phyloP scores from a whole-genome alignment of 2,113 vertebrate species.

The Antechinus stuartii region DNA sequence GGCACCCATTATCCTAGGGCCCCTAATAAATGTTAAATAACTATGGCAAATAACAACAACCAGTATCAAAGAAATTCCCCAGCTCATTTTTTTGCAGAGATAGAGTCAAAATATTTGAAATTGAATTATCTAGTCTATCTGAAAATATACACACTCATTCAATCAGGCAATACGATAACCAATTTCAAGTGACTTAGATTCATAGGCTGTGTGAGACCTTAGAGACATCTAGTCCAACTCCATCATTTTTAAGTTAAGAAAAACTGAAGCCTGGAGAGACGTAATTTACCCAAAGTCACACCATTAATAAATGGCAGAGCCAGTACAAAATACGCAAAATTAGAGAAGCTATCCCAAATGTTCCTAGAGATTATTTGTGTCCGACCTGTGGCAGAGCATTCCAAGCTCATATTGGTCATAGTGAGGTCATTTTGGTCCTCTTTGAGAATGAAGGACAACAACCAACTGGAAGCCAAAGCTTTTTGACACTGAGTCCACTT shows the following conservation, averaged over 20 bases:
- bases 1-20: background rate
- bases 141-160: background rate
- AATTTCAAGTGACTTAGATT: background rate
- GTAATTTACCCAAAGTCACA: background rate
- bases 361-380: too few species aligned
- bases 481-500: background rate
- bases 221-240: background rate
- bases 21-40: background rate
- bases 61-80: background rate
- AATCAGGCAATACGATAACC: background rate
- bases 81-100: background rate
- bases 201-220: background rate
- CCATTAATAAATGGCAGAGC: background rate
- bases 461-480: background rate
- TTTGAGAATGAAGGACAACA: too few species aligned
- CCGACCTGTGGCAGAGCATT: too few species aligned
- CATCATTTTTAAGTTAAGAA: background rate
- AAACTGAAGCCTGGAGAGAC: background rate
- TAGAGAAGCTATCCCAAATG: too few species aligned
- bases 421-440: too few species aligned
- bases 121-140: background rate
- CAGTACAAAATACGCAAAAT: background rate
- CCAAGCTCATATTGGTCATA: too few species aligned
- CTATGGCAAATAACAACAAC: background rate
- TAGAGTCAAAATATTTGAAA: constrained; percentile 1